A percentile compares a stretch with the other conserved stretches of the same genome.
phyloP scores from a whole-genome alignment of 2,797 vertebrate species.

The Trachops cirrhosus region DNA sequence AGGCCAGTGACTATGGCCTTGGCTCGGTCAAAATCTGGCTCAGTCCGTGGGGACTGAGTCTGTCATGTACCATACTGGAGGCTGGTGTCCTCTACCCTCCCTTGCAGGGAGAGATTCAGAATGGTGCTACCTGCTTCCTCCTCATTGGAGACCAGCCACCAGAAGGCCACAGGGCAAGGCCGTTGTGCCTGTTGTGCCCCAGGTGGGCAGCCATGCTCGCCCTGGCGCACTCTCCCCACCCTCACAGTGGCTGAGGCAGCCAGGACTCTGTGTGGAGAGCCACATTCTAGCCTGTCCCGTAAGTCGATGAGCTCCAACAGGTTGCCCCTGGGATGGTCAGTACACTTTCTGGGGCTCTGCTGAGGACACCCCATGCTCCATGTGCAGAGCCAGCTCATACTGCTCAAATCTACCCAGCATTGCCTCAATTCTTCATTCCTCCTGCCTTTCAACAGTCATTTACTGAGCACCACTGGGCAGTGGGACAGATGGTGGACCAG shows the following conservation, averaged over 20 bases:
- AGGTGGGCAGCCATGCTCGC: neutral
- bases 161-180: neutral
- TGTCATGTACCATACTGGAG: neutral
- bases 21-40: neutral
- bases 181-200: too few relatives aligned
- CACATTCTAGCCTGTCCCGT: too few relatives aligned
- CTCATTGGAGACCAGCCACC: neutral
- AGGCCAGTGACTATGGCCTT: neutral
- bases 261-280: neutral
- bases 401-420: neutral
- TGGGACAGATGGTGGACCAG: neutral
- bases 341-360: neutral
- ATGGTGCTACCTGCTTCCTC: neutral
- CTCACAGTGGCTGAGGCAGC: neutral
- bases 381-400: neutral
- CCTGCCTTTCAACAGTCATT: neutral
- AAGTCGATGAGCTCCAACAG: fast-evolving
- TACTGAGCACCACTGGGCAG: neutral
- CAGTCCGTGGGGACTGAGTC: fast-evolving
- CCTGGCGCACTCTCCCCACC: too few relatives aligned
- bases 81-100: neutral
- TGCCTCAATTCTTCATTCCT: neutral
- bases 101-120: neutral
- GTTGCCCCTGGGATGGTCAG: neutral
- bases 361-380: fast-evolving